Conservation (phyloP, 2,888 invertebrate species). For the Ochropleura plecta region DNA sequence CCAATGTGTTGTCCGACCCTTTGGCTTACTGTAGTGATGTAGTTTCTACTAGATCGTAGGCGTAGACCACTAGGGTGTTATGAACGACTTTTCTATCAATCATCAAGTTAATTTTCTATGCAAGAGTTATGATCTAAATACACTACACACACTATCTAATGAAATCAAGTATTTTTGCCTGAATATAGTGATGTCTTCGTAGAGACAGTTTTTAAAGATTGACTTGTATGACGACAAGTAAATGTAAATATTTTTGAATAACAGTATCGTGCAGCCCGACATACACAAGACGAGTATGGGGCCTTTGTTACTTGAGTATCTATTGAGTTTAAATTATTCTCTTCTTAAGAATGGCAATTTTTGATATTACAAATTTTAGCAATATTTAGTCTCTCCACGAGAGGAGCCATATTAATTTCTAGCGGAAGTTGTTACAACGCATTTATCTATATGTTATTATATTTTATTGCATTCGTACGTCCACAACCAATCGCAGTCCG, state of each 20-base stretch:
- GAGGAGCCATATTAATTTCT: conserved; percentile 83
- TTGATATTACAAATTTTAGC: conserved; percentile 76
- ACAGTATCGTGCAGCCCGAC: conserved; percentile 84
- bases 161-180: conserved; percentile 87
- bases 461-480: conserved; percentile 91
- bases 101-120: conserved; percentile 89
- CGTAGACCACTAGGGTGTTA: conserved; percentile 90
- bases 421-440: conserved; percentile 88
- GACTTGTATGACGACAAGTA: conserved; percentile 86
- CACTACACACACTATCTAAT: conserved; percentile 88
- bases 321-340: conserved; percentile 81
- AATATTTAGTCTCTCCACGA: conserved; percentile 82
- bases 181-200: conserved; percentile 89
- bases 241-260: conserved; percentile 88
- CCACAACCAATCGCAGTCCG: conserved; percentile 91
- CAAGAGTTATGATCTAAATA: conserved; percentile 88
- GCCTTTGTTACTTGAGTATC: conserved; percentile 86
- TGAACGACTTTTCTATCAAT: conserved; percentile 89
- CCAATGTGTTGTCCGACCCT: conserved; percentile 88
- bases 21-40: conserved; percentile 90
- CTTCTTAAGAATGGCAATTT: conserved; percentile 86
- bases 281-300: conserved; percentile 84
- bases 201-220: conserved; percentile 88
- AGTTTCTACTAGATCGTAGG: conserved; percentile 89
- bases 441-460: conserved; percentile 90